These are phyloP conservation scores for Austrofundulus limnaeus DNA, from an alignment of 2,113 vertebrate species.

Conservation along the genomic window DNA sequence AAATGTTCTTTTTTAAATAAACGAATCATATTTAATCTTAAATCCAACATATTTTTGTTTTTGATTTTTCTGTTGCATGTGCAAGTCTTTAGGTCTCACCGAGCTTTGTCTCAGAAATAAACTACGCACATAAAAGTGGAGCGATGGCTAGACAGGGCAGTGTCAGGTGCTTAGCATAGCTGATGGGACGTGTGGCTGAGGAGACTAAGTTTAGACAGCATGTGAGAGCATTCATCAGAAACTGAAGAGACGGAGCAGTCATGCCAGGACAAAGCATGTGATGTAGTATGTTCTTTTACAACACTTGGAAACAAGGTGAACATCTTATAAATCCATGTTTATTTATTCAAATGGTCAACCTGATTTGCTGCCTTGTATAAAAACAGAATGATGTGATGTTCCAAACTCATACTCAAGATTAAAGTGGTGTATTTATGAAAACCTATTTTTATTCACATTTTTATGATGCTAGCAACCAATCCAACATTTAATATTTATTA, in stretches of 20 bases:
- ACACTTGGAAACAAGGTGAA: neutral
- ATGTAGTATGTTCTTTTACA: conserved; percentile 4
- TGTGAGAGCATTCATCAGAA: conserved; percentile 71
- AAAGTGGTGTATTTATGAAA: no score
- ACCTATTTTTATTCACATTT: no score
- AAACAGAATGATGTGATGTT: no score
- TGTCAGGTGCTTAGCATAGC: conserved; percentile 59
- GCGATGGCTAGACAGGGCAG: conserved; percentile 24
- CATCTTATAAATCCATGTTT: no score
- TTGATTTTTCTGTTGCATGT: no score
- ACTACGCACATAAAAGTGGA: conserved; percentile 8
- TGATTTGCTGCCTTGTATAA: no score
- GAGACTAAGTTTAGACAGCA: conserved; percentile 74
- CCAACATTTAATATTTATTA: no score
- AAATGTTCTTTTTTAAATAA: no score
- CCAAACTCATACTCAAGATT: no score
- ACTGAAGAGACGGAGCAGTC: conserved; percentile 56
- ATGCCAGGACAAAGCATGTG: conserved; percentile 46
- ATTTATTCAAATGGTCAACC: no score
- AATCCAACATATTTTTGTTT: neutral
- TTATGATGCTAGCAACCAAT: no score
- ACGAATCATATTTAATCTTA: no score
- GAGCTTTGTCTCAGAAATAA: conserved; percentile 22
- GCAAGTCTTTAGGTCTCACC: conserved; percentile 8
- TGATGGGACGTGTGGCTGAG: conserved; percentile 70